Conservation (phyloP, 1,140 invertebrate species). For the Scaptomyza pallida region DNA sequence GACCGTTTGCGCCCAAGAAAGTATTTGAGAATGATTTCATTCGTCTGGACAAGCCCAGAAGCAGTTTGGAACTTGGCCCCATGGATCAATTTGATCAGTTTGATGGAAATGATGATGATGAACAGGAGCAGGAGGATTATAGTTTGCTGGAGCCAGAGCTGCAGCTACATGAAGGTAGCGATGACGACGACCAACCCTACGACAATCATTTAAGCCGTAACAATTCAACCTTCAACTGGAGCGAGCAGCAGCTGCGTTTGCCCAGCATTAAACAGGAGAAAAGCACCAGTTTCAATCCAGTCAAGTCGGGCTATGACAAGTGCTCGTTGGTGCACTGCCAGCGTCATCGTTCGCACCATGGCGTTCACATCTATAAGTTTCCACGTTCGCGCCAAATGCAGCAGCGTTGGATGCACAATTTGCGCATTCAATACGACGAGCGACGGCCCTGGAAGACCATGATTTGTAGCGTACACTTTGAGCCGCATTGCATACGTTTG, state of each 20-base stretch:
- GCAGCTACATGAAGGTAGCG: constrained; percentile 46
- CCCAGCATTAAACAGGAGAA: constrained; percentile 46
- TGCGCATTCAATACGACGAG: constrained; percentile 65
- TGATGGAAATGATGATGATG: background rate
- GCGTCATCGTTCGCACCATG: constrained; percentile 58
- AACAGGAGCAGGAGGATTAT: constrained; percentile 12
- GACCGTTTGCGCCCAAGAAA: constrained; percentile 52
- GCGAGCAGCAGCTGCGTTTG: constrained; percentile 21
- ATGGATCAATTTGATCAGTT: background rate
- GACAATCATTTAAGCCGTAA: background rate
- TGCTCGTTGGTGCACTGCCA: constrained; percentile 67
- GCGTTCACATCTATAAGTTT: constrained; percentile 71
- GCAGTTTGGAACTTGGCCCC: background rate
- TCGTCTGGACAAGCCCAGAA: constrained; percentile 45
- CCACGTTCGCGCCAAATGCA: constrained; percentile 55
- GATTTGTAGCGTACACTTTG: constrained; percentile 72
- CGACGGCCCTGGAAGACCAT: constrained; percentile 68
- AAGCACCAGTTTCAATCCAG: constrained; percentile 41
- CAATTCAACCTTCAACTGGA: constrained; percentile 31
- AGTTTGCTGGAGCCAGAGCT: constrained; percentile 37
- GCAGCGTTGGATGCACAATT: constrained; percentile 69
- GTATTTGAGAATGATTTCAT: constrained; percentile 61
- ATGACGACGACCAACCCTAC: constrained; percentile 1
- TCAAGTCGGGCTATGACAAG: constrained; percentile 70
- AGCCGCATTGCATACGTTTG: constrained; percentile 56